These are phyloP conservation scores for Lipotes vexillifer DNA, from an alignment of 2,113 vertebrate genomes.

Conservation along the genomic window DNA sequence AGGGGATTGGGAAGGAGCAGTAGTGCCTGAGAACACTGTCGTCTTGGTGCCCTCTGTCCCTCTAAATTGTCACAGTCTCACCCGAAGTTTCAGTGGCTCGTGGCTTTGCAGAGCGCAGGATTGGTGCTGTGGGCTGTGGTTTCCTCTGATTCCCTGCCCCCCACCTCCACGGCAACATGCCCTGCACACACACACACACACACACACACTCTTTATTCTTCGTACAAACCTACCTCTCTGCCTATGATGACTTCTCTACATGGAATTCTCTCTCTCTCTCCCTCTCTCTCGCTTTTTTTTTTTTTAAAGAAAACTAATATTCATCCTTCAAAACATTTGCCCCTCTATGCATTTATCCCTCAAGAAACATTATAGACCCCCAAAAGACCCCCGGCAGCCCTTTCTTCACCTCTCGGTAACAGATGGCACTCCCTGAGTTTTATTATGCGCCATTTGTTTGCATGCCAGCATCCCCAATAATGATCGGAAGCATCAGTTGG, in stretches of 20 bases:
- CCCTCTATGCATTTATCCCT: not conserved
- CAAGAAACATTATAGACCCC: not conserved
- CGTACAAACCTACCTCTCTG: not conserved
- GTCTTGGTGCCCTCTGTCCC: not conserved
- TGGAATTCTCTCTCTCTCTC: not conserved
- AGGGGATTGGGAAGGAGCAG: accelerated
- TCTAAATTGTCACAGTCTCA: accelerated
- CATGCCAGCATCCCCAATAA: accelerated
- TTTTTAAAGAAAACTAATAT: not conserved
- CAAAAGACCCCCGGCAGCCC: not conserved
- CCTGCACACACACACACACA: too few relatives aligned
- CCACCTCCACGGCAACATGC: too few relatives aligned
- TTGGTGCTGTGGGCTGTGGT: accelerated
- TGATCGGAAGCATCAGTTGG: accelerated
- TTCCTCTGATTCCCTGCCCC: not conserved
- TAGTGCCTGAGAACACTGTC: accelerated
- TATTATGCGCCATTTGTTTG: not conserved
- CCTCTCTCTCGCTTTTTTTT: not conserved
- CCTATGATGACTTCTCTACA: not conserved
- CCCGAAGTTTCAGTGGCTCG: accelerated
- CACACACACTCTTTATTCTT: not conserved
- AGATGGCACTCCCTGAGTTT: not conserved
- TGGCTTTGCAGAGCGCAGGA: not conserved
- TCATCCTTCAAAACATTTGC: not conserved
- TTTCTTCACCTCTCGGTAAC: accelerated